Percentiles rank a stretch among this genome's conserved stretches.
phyloP scores from a whole-genome alignment of 1,140 invertebrate species.

The Diorhabda elongata region DNA sequence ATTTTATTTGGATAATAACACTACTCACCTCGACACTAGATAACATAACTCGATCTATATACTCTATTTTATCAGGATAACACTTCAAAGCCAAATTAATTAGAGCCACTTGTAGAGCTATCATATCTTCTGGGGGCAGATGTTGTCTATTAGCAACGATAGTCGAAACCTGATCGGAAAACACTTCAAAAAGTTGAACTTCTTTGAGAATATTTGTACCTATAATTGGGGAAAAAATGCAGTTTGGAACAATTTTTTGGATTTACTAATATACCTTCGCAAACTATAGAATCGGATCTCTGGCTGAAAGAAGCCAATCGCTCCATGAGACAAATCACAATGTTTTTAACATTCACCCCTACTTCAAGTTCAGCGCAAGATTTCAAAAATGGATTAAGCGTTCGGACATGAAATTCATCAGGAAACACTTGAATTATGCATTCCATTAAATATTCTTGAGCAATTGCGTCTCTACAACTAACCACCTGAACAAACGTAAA shows the following conservation, averaged over 20 bases:
- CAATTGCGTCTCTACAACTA: conserved; percentile 96
- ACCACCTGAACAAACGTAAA: conserved; percentile 66
- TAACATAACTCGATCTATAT: conserved; percentile 92
- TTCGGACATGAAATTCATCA: conserved; percentile 97
- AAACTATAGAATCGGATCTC: conserved; percentile 53
- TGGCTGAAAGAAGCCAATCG: conserved; percentile 81
- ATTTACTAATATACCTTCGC: conserved; percentile 25
- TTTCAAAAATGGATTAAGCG: conserved; percentile 89
- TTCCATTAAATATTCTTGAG: conserved; percentile 99
- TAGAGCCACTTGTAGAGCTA: conserved; percentile 91
- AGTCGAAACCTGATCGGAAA: conserved; percentile 94
- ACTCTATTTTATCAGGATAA: conserved; percentile 90
- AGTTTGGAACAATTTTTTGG: neutral
- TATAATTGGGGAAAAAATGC: conserved; percentile 16
- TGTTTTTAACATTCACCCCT: conserved; percentile 97
- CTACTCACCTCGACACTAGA: conserved; percentile 67
- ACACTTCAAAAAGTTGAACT: conserved; percentile 95
- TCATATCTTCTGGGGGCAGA: conserved; percentile 94
- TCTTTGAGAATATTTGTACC: conserved; percentile 50
- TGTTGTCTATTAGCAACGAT: conserved; percentile 90
- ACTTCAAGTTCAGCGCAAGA: conserved; percentile 95
- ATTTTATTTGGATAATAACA: neutral
- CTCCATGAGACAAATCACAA: conserved; percentile 95
- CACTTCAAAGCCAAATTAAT: conserved; percentile 94
- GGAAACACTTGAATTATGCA: conserved; percentile 99